These are phyloP conservation scores for Phyllotis vaccarum DNA, from an alignment of 2,797 vertebrate genomes.

Conservation along the genomic window DNA sequence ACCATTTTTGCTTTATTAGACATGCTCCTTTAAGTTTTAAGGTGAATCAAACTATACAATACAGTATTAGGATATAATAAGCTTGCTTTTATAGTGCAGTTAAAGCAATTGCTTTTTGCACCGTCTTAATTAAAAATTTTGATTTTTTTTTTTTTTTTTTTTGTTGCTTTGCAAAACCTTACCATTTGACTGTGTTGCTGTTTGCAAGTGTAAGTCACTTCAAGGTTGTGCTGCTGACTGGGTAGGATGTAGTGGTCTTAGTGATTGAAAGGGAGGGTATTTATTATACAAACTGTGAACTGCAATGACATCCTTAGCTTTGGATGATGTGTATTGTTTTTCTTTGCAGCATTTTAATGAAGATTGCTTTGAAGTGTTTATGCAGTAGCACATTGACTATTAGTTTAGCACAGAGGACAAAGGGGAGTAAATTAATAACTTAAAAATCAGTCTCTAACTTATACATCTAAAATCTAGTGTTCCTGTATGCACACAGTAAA, in stretches of 20 bases:
- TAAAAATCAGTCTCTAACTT: constrained; percentile 80
- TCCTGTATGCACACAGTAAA: constrained; percentile 85
- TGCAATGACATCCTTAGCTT: constrained; percentile 85
- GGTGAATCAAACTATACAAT: constrained; percentile 55
- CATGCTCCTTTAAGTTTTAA: constrained; percentile 70
- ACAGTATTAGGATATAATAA: constrained; percentile 61
- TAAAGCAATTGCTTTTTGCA: constrained; percentile 82
- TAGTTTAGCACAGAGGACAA: constrained; percentile 86
- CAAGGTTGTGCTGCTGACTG: constrained; percentile 83
- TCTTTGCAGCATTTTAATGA: constrained; percentile 83
- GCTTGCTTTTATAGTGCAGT: constrained; percentile 75
- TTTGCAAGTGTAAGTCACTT: constrained; percentile 80
- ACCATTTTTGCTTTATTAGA: constrained; percentile 71
- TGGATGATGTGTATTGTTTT: constrained; percentile 79
- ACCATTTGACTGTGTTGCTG: constrained; percentile 75
- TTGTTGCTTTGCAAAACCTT: constrained; percentile 81
- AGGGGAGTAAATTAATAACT: constrained; percentile 78
- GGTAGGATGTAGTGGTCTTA: constrained; percentile 83
- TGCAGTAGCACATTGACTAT: constrained; percentile 81
- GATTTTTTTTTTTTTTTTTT: constrained; percentile 80
- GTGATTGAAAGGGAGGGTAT: constrained; percentile 87
- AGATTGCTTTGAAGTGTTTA: constrained; percentile 87
- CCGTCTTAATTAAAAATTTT: constrained; percentile 79
- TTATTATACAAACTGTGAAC: constrained; percentile 90
- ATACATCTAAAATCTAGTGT: constrained; percentile 77